A percentile compares a stretch with the other conserved stretches of the same genome.
These are phyloP conservation scores for Phthorimaea operculella DNA, from an alignment of 1,140 invertebrate genomes.

Conservation along the genomic window DNA sequence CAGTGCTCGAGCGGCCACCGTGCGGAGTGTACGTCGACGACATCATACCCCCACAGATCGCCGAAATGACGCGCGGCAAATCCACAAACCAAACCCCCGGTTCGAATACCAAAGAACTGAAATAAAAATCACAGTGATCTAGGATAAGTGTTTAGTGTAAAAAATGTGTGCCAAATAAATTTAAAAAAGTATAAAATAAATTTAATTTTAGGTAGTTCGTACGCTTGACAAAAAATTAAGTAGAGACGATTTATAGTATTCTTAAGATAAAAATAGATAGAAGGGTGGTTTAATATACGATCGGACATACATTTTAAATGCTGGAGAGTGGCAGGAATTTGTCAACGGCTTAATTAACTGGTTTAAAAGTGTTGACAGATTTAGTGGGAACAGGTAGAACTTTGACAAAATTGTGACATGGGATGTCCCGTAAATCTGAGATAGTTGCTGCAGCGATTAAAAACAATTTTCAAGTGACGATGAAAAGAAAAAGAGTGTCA, in stretches of 20 bases:
- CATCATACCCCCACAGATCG: not conserved
- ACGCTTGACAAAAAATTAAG: conserved; percentile 21
- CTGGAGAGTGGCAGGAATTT: conserved; percentile 44
- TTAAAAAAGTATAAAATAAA: conserved; percentile 4
- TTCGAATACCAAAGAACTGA: conserved; percentile 14
- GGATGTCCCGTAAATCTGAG: conserved; percentile 14
- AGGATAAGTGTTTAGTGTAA: conserved; percentile 18
- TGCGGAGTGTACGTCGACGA: conserved; percentile 23
- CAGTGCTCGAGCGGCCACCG: conserved; percentile 37
- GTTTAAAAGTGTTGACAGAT: conserved; percentile 49
- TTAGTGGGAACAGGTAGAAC: conserved; percentile 34
- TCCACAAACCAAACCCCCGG: not conserved
- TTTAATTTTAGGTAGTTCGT: conserved; percentile 32
- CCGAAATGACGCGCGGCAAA: not conserved
- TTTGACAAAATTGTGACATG: conserved; percentile 39
- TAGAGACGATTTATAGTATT: conserved; percentile 35
- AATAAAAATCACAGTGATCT: conserved; percentile 16
- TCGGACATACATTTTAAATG: conserved; percentile 45
- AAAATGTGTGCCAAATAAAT: conserved; percentile 20
- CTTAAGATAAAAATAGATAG: conserved; percentile 49
- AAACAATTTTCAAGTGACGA: conserved; percentile 28
- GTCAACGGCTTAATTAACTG: conserved; percentile 53
- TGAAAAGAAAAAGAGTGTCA: conserved; percentile 53
- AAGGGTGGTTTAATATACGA: conserved; percentile 41
- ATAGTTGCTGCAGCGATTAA: conserved; percentile 3